Evolutionary conservation across 2,888 invertebrate genomes (phyloP).

Genomic region (Thumatha senex): DNA sequence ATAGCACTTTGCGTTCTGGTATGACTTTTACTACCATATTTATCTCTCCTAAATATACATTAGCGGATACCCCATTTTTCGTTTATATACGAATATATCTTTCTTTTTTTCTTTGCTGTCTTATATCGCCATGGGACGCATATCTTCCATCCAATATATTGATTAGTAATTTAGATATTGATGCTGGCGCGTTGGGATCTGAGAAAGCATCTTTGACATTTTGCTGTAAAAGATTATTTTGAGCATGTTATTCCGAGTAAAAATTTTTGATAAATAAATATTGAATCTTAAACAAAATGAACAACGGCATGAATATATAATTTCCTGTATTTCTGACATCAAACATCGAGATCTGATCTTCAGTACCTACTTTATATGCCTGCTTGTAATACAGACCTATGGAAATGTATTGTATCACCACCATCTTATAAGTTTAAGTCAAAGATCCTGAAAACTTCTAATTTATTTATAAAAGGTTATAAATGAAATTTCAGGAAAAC

Average conservation of each 20-base stretch:
- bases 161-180: slow-evolving; percentile 55
- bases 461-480: too few relatives aligned
- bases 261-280: not conserved
- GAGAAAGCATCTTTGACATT: slow-evolving; percentile 21
- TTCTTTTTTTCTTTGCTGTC: slow-evolving; percentile 8
- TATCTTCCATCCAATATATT: slow-evolving; percentile 38
- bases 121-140: slow-evolving; percentile 29
- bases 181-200: slow-evolving; percentile 36
- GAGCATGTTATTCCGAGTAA: slow-evolving; percentile 6
- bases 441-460: too few relatives aligned
- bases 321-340: too few relatives aligned
- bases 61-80: slow-evolving; percentile 36
- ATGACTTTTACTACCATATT: slow-evolving; percentile 59
- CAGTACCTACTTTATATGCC: too few relatives aligned
- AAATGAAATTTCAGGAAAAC: too few relatives aligned
- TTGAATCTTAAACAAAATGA: not conserved
- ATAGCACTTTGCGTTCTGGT: slow-evolving; percentile 41
- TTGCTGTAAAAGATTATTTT: slow-evolving; percentile 25
- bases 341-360: too few relatives aligned
- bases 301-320: not conserved
- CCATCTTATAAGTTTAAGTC: too few relatives aligned
- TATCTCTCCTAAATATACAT: slow-evolving; percentile 53
- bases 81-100: slow-evolving; percentile 21
- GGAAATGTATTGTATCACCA: too few relatives aligned
- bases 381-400: too few relatives aligned